These are phyloP conservation scores for Trogon surrucura DNA, from an alignment of 2,113 vertebrate genomes.

Conservation along the genomic window DNA sequence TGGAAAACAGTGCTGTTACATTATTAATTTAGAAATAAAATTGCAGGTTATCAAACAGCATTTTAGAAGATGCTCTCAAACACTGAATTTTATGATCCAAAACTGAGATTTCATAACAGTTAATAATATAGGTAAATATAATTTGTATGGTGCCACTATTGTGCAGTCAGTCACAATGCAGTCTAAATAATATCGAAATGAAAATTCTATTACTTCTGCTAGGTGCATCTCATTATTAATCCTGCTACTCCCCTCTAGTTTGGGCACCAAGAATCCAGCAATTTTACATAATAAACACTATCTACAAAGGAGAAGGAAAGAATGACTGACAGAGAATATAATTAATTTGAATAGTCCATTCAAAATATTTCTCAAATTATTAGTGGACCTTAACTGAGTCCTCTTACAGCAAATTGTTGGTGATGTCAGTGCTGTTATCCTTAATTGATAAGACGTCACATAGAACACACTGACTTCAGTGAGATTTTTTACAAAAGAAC, in stretches of 20 bases:
- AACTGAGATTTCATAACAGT: neutral
- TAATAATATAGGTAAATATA: neutral
- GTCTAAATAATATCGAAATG: neutral
- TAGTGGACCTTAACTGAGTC: neutral
- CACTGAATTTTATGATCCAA: neutral
- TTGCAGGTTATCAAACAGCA: neutral
- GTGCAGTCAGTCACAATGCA: neutral
- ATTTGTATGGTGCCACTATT: neutral
- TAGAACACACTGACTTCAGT: neutral
- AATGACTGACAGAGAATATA: neutral
- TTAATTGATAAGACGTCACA: neutral
- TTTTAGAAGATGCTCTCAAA: neutral
- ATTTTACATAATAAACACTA: neutral
- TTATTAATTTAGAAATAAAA: neutral
- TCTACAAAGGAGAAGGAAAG: neutral
- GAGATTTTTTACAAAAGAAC: neutral
- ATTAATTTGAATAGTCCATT: neutral
- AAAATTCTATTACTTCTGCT: neutral
- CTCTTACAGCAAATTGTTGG: neutral
- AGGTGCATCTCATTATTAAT: neutral
- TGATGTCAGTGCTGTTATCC: neutral
- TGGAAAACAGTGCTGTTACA: neutral
- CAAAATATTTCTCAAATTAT: neutral
- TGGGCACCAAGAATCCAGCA: neutral
- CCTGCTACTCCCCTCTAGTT: neutral